These are phyloP conservation scores for Pollimyrus isidori DNA, from an alignment of 2,113 vertebrate species.

Conservation along the genomic window DNA sequence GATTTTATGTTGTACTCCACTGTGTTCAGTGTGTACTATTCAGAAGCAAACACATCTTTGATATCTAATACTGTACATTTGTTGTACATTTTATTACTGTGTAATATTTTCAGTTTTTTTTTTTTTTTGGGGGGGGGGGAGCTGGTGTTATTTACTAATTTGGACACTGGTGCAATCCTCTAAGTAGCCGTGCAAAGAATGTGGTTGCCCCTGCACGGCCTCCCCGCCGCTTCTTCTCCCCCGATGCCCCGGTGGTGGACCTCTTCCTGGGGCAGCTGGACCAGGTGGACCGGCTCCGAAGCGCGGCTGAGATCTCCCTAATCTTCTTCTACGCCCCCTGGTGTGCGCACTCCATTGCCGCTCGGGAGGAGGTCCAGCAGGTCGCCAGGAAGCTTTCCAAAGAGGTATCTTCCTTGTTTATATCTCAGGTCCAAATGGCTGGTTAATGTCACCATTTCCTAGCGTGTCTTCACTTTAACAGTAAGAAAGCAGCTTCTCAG, in stretches of 20 bases:
- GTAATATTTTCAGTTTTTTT: neutral
- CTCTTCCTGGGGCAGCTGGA: slow-evolving; percentile 88
- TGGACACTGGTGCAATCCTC: no score
- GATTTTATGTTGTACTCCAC: neutral
- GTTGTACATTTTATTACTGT: neutral
- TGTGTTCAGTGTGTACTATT: neutral
- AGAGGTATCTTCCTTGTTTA: slow-evolving; percentile 62
- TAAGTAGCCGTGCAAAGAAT: slow-evolving; percentile 75
- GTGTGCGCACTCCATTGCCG: slow-evolving; percentile 88
- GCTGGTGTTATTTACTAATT: neutral
- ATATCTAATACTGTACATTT: neutral
- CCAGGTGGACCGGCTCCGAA: slow-evolving; percentile 72
- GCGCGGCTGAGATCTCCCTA: slow-evolving; percentile 72
- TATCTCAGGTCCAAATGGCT: neutral
- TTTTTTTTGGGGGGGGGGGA: neutral
- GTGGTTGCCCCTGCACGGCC: slow-evolving; percentile 77
- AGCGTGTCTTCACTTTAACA: neutral
- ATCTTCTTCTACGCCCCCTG: slow-evolving; percentile 91
- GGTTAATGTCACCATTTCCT: neutral
- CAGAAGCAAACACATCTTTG: neutral
- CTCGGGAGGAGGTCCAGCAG: slow-evolving; percentile 72
- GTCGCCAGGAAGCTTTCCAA: slow-evolving; percentile 76
- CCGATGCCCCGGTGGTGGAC: slow-evolving; percentile 74
- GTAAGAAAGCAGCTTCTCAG: neutral
- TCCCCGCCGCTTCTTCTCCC: slow-evolving; percentile 80